These are phyloP conservation scores for Neria commutata DNA, from an alignment of 2,888 invertebrate genomes.

Conservation along the genomic window DNA sequence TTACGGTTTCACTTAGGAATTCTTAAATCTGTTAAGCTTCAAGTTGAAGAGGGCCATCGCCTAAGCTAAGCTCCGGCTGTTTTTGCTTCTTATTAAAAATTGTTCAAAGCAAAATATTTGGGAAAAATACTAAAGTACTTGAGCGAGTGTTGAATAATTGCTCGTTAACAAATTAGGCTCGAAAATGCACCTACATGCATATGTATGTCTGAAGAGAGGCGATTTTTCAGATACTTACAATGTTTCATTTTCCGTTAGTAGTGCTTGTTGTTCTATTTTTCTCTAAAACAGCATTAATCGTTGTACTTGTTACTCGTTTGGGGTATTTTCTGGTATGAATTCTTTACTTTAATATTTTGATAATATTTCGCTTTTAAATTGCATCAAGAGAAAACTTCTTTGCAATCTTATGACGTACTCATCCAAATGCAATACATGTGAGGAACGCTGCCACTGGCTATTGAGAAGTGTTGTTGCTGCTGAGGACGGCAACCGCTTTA, in stretches of 20 bases:
- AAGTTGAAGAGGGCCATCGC: too few species aligned
- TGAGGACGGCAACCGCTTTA: slow-evolving; percentile 31
- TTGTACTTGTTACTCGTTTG: slow-evolving; percentile 36
- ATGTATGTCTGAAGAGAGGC: too few species aligned
- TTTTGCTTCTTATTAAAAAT: too few species aligned
- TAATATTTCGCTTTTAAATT: slow-evolving; percentile 13
- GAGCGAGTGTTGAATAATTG: too few species aligned
- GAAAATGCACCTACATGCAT: too few species aligned
- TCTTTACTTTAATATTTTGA: neutral
- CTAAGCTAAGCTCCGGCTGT: too few species aligned
- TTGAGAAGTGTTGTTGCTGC: slow-evolving; percentile 16
- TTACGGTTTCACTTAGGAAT: too few species aligned
- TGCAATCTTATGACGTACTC: neutral
- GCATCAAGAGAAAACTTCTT: neutral
- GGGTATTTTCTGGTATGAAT: neutral
- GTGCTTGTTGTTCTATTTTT: slow-evolving; percentile 5
- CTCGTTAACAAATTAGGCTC: too few species aligned
- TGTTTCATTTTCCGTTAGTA: slow-evolving; percentile 45
- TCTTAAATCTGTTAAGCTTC: too few species aligned
- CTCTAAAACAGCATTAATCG: slow-evolving; percentile 39
- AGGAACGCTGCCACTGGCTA: neutral
- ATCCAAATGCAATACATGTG: neutral
- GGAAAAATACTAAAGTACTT: neutral
- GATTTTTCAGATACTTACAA: slow-evolving; percentile 42
- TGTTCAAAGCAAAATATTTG: neutral